These are phyloP conservation scores for Melinopterus prodromus DNA, from an alignment of 2,888 invertebrate genomes.

Conservation along the genomic window DNA sequence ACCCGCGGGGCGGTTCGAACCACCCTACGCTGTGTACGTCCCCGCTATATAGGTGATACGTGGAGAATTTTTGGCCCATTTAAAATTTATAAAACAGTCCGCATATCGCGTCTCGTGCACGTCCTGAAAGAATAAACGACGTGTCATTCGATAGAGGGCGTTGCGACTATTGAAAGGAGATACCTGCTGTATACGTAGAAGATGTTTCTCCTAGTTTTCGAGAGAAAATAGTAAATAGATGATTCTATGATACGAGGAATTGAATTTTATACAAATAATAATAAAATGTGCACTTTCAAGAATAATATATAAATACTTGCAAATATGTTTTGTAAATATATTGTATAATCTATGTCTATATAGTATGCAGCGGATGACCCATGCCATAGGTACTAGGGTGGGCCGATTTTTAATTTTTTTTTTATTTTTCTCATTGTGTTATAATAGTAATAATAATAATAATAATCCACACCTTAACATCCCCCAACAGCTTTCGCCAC, in stretches of 20 bases:
- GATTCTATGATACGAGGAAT: not conserved
- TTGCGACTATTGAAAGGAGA: not conserved
- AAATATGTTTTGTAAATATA: no score
- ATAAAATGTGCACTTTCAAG: no score
- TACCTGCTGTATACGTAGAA: not conserved
- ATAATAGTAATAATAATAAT: no score
- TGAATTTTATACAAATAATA: no score
- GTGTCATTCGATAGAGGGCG: conserved; percentile 4
- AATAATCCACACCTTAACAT: no score
- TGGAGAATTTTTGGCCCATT: conserved; percentile 4
- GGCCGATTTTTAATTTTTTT: no score
- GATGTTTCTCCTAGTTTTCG: not conserved
- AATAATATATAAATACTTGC: no score
- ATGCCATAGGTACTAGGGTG: no score
- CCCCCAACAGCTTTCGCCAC: no score
- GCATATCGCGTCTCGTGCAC: not conserved
- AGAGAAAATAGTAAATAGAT: not conserved
- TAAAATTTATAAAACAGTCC: conserved; percentile 4
- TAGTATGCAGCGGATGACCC: no score
- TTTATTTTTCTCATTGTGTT: no score
- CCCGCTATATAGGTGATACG: not conserved
- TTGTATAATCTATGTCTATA: no score
- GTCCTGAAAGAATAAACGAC: not conserved
- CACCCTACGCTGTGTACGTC: not conserved
- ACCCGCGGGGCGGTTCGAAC: not conserved